phyloP scores from a whole-genome alignment of 2,888 invertebrate species.

The Lithophane semibrunnea region DNA sequence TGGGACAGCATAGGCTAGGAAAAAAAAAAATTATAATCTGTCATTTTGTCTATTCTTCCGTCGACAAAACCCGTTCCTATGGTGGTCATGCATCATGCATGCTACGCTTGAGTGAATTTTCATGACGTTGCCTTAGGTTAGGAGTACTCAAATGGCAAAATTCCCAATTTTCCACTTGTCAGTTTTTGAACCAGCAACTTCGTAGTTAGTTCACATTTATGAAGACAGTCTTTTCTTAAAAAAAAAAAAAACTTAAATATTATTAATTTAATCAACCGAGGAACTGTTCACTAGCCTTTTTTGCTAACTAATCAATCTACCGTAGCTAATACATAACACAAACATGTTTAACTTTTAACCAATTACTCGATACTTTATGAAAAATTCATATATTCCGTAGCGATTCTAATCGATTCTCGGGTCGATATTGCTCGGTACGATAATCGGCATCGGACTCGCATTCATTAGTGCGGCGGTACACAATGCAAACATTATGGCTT shows the following conservation, averaged over 20 bases:
- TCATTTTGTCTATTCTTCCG: no score
- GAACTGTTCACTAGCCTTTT: slow-evolving; percentile 41
- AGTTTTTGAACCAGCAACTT: background rate
- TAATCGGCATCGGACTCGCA: slow-evolving; percentile 67
- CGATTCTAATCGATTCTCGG: slow-evolving; percentile 76
- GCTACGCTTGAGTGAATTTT: no score
- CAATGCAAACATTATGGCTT: slow-evolving; percentile 71
- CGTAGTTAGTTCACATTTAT: background rate
- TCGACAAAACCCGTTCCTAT: no score
- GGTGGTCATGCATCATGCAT: no score
- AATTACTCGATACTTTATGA: slow-evolving; percentile 63
- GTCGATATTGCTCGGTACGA: slow-evolving; percentile 63
- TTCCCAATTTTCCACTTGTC: background rate
- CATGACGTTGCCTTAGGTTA: background rate
- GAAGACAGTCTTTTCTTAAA: background rate
- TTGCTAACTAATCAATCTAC: slow-evolving; percentile 60
- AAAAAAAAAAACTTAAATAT: no score
- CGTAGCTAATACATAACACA: slow-evolving; percentile 58
- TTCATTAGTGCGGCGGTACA: slow-evolving; percentile 66
- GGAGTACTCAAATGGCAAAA: no score
- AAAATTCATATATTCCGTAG: slow-evolving; percentile 66
- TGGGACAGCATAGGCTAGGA: no score
- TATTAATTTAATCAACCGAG: slow-evolving; percentile 26
- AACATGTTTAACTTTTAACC: slow-evolving; percentile 57
- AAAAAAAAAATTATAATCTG: no score